A percentile compares a stretch with the other conserved stretches of the same genome.
phyloP scores from a whole-genome alignment of 2,113 vertebrate genomes.

The Corydoras sp. region DNA sequence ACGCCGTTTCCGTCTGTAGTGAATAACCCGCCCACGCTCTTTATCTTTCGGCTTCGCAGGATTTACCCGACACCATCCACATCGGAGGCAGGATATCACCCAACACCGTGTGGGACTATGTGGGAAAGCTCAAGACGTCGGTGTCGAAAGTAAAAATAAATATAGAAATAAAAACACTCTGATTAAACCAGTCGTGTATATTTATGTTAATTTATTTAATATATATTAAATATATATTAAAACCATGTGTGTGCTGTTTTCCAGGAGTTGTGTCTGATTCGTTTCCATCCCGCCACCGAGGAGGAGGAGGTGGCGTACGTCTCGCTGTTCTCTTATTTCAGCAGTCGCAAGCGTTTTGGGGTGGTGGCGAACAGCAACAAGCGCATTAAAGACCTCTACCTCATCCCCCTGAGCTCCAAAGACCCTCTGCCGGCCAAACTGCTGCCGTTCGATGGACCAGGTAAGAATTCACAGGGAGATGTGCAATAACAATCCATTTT shows the following conservation, averaged over 20 bases:
- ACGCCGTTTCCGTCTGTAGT: no score
- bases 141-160: constrained; percentile 81
- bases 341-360: constrained; percentile 91
- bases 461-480: constrained; percentile 73
- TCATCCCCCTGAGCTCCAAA: constrained; percentile 90
- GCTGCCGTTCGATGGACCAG: constrained; percentile 98
- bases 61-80: constrained; percentile 95
- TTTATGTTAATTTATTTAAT: no score
- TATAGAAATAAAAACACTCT: background rate
- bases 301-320: constrained; percentile 96
- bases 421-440: constrained; percentile 94
- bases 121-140: constrained; percentile 94
- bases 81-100: constrained; percentile 92
- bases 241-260: no score
- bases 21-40: no score
- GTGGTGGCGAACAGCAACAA: constrained; percentile 96
- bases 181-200: no score
- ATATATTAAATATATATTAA: no score
- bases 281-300: constrained; percentile 95
- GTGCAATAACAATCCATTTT: background rate
- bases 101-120: constrained; percentile 96
- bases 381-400: constrained; percentile 96
- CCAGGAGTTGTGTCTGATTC: constrained; percentile 93
- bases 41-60: constrained; percentile 57
- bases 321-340: constrained; percentile 98